Evolutionary conservation across 2,888 invertebrate species (phyloP), one percentile per base, ranked within the genome.

Genomic region (Rhogogaster chlorosoma): DNA sequence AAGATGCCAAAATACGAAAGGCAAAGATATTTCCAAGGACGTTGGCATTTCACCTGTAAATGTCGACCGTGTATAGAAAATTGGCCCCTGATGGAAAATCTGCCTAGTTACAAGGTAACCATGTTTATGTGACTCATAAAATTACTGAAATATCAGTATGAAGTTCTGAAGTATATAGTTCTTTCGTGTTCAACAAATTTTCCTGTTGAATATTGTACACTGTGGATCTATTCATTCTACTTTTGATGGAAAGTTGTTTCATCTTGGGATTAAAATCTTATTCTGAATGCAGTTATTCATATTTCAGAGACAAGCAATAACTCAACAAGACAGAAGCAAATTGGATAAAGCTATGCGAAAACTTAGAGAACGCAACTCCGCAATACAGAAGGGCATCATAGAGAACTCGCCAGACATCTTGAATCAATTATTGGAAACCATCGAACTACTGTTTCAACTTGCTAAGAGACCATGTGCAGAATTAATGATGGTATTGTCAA

Each of bases 11-110:
- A 94, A 86, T 49, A 83, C 2, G 93, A 94, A 2, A 95, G 99
- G 9, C 95, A 95, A 87, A 89, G 93, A 10, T 94, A 94, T 38
- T 94, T 99, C 10, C 94, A 94, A n/a, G 53, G n/a, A 77, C 98
- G 98, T 92, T 99, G 98, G 94, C 96, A 95, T 91, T 99, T 99
- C 92, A 93, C 92, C 0, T 99, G 99, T 89, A 88, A 93, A 2
- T 99, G 99, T 91, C 94, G 95, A 88, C 96, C 98, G 0, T 99
- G 99, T 89, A 89, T 91, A n/a, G 92, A 95, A 75, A 93, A 97
- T 87, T 98, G 97, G 96, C 96, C 97, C 0, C 91, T 93, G 1
- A 96, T 95, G 89, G 78, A 90, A 0, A 86, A 94, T 64, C 90
- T 96, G 88, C 91, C 92, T 18, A 89, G 90, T 73, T 91, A 85